Base-by-base conservation (phyloP, 2,113 vertebrate species). In the Trematocara nigrifrons region DNA sequence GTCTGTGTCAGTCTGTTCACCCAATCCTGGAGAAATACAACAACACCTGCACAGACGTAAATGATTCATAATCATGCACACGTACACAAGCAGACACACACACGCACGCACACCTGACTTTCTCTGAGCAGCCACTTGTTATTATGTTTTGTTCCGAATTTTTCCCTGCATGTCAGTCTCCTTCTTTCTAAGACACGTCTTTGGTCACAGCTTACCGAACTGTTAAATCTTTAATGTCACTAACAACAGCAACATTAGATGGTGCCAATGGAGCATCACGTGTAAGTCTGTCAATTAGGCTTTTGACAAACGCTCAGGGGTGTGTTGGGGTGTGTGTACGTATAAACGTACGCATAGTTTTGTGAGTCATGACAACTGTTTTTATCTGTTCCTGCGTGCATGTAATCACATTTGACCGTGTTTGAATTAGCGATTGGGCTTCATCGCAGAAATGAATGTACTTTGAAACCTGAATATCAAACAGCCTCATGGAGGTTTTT, bases 1-100 rank as follows among this genome's bases (percentile, higher is more conserved):
- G 93, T 93, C 91, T 86, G 83, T 89, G 88, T 93, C 90, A 79
- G 86, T 94, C 87, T 95, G 94, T 95, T 94, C 91, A 88, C 80
- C 86, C 85, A 66, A 35, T 89, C 82, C 82, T 83, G 6, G 64
- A 91, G 79, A 90, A 89, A 88, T 53, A 89, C 88, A 92, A 85
- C 87, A 92, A 91, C 94, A 93, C 89, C 89, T 89, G 92, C 79
- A 69, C 88, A 78, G 85, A 92, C 82, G 83, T 89, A 83, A 89
- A 93, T 93, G 88, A 93, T 90, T 92, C 88, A 93, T 79, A 80
- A 79, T 83, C 35, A 12, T 35, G 52, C 26, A 64, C 49, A 29
- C 38, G 2, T 64, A 38, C 59, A 64, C 33, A n/a, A 35, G 59
- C 59, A 64, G 59, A 66, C 54, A 45, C 59, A 56, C 61, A 10